A percentile compares a stretch with the other conserved stretches of the same genome.
Conservation (phyloP, 2,113 vertebrate species). For the Chionis minor region DNA sequence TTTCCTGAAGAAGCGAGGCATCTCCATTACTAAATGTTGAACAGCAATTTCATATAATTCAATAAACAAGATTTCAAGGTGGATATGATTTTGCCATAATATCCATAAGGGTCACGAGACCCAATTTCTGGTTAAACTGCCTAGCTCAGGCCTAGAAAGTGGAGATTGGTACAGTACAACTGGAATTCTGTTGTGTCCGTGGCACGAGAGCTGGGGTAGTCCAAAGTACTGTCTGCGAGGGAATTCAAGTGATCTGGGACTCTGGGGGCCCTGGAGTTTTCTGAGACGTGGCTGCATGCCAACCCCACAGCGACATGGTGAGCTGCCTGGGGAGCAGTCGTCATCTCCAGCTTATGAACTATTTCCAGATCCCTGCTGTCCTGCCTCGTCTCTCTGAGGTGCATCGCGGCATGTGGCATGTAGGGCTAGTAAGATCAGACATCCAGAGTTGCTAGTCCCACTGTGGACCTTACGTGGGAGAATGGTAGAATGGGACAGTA, state of each 20-base stretch:
- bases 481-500: not conserved
- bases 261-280: not conserved
- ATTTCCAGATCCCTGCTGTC: not conserved
- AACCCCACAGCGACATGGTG: not conserved
- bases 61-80: not conserved
- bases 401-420: rapidly evolving
- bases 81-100: not conserved
- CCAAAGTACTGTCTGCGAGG: rapidly evolving
- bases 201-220: not conserved
- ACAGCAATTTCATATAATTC: not conserved
- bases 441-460: not conserved
- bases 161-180: not conserved
- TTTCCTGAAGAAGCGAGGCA: not conserved
- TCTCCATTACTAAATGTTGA: not conserved
- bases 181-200: not conserved
- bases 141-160: not conserved
- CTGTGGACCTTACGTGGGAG: not conserved
- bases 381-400: not conserved
- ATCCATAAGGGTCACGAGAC: not conserved
- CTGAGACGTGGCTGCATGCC: not conserved
- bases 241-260: not conserved
- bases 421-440: not conserved
- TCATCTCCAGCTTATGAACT: not conserved
- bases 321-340: not conserved
- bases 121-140: not conserved